Evolutionary conservation across 2,797 vertebrate genomes (phyloP).

Genomic region (Neolamprologus multifasciatus): DNA sequence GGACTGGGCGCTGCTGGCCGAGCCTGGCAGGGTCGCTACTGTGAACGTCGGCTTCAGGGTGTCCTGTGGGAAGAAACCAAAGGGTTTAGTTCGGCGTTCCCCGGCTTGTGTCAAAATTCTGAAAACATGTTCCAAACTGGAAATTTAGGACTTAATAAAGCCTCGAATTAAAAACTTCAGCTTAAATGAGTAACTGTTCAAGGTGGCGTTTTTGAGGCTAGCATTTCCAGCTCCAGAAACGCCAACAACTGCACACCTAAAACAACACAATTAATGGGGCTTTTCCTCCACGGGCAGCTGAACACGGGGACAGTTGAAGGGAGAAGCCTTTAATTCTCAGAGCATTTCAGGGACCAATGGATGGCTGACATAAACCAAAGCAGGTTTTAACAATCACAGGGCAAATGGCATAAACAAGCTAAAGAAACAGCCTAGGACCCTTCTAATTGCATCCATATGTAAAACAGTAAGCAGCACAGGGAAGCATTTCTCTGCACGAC

Average conservation of each 20-base stretch:
- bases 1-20: conserved; percentile 82
- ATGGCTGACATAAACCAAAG: conserved; percentile 25
- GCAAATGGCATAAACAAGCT: conserved; percentile 11
- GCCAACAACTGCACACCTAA: conserved; percentile 13
- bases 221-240: neutral
- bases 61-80: conserved; percentile 74
- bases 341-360: conserved; percentile 34
- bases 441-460: conserved; percentile 39
- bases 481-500: neutral
- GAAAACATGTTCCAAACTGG: neutral
- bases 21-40: conserved; percentile 90
- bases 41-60: conserved; percentile 92
- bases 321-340: neutral
- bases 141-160: neutral
- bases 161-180: neutral
- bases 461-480: neutral
- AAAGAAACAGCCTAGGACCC: conserved; percentile 1
- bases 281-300: conserved; percentile 18
- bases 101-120: neutral
- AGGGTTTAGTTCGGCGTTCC: neutral
- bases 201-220: neutral
- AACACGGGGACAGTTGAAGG: neutral
- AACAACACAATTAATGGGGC: conserved; percentile 32
- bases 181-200: neutral
- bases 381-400: neutral